phyloP scores from a whole-genome alignment of 2,888 invertebrate genomes.

The Conchocele bisecta region DNA sequence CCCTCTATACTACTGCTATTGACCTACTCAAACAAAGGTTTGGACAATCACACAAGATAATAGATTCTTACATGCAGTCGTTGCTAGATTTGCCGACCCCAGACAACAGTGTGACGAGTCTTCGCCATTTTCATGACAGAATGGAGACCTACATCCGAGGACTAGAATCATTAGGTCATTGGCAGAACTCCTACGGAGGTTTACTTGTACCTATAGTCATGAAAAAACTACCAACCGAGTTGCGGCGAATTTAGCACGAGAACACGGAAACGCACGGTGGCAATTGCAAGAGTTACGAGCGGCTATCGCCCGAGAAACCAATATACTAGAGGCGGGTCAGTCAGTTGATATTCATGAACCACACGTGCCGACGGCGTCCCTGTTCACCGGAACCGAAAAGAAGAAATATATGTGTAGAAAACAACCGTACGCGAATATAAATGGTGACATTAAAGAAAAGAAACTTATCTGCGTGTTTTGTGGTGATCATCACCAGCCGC shows the following conservation, averaged over 20 bases:
- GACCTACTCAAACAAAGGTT: not conserved
- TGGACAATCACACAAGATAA: conserved; percentile 16
- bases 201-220: conserved; percentile 30
- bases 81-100: conserved; percentile 23
- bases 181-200: conserved; percentile 25
- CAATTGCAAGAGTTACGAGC: no score
- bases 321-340: no score
- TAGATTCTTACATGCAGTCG: conserved; percentile 13
- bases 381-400: no score
- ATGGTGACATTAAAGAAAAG: no score
- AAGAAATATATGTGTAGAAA: no score
- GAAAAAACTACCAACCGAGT: conserved; percentile 22
- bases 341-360: no score
- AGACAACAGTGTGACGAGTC: not conserved
- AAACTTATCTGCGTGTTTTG: not conserved
- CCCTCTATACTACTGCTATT: conserved; percentile 4
- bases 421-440: no score
- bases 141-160: conserved; percentile 32
- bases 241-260: no score
- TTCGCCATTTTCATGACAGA: conserved; percentile 29
- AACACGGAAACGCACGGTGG: no score
- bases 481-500: not conserved
- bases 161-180: conserved; percentile 35
- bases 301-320: no score
- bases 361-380: no score